Percentiles rank a stretch among this genome's conserved stretches.
Evolutionary conservation across 2,113 vertebrate species (phyloP).

Genomic region (Laterallus jamaicensis): DNA sequence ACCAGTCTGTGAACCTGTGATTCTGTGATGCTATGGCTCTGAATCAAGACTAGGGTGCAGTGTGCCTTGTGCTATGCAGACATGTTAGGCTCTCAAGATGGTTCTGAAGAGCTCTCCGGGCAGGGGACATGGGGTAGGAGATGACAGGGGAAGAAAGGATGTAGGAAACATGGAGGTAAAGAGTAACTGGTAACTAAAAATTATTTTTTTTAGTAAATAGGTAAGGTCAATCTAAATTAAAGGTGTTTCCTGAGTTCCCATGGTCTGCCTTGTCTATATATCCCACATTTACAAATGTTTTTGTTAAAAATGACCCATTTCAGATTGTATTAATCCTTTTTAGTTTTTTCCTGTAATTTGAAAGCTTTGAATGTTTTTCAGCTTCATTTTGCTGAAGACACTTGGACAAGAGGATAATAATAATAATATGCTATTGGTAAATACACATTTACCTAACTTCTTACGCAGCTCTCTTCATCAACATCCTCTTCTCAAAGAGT

Average conservation of each 20-base stretch:
- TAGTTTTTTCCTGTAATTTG: background rate
- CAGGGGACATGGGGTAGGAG: fast-evolving
- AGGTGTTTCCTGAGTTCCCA: background rate
- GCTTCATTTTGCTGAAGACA: background rate
- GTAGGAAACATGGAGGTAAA: background rate
- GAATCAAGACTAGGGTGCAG: background rate
- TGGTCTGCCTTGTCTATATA: background rate
- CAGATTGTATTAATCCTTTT: background rate
- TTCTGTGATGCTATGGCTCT: too few relatives aligned
- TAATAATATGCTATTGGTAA: background rate
- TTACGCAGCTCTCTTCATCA: background rate
- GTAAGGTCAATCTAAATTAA: background rate
- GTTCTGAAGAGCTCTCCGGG: background rate
- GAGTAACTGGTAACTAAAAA: background rate
- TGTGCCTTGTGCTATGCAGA: background rate
- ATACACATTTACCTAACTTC: background rate
- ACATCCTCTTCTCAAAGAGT: background rate
- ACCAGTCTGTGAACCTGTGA: too few relatives aligned
- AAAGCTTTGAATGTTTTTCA: background rate
- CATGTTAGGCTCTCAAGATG: background rate
- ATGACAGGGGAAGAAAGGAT: background rate
- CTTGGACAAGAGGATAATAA: background rate
- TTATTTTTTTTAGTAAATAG: background rate
- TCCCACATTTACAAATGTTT: background rate
- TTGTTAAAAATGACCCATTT: background rate